Evolutionary conservation across 2,113 vertebrate species (phyloP).

Genomic region (Cisticola juncidis): DNA sequence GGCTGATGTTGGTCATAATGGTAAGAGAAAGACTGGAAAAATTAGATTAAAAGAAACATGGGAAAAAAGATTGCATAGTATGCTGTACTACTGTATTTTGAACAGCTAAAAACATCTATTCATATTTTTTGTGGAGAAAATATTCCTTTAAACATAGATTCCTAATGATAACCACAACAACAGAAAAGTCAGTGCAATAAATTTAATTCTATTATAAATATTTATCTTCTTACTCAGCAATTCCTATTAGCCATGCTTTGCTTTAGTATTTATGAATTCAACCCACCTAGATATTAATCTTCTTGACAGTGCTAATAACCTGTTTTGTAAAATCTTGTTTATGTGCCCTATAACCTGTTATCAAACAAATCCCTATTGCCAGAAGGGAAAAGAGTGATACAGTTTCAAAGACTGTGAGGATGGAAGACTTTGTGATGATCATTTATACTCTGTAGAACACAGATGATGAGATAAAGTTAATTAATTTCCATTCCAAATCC

Average conservation of each 20-base stretch:
- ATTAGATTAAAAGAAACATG: not conserved
- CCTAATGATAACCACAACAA: not conserved
- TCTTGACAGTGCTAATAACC: not conserved
- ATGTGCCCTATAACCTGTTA: not conserved
- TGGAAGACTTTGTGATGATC: not conserved
- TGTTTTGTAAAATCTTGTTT: not conserved
- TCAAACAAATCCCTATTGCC: not conserved
- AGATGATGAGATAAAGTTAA: not conserved
- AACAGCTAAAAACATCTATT: not conserved
- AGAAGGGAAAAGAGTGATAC: not conserved
- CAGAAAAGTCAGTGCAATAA: not conserved
- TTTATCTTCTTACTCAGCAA: not conserved
- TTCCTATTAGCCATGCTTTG: not conserved
- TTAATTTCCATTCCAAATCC: not conserved
- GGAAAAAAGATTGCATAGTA: not conserved
- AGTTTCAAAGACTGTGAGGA: not conserved
- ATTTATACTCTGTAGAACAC: not conserved
- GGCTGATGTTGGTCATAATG: fast-evolving
- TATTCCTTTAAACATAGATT: not conserved
- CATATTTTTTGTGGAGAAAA: not conserved
- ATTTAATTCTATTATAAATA: not conserved
- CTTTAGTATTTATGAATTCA: not conserved
- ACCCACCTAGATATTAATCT: not conserved
- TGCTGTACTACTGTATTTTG: not conserved
- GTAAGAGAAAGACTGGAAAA: not conserved